Percentiles rank a stretch among this genome's conserved stretches.
Conservation (phyloP, 2,113 vertebrate genomes). For the Nothobranchius furzeri region DNA sequence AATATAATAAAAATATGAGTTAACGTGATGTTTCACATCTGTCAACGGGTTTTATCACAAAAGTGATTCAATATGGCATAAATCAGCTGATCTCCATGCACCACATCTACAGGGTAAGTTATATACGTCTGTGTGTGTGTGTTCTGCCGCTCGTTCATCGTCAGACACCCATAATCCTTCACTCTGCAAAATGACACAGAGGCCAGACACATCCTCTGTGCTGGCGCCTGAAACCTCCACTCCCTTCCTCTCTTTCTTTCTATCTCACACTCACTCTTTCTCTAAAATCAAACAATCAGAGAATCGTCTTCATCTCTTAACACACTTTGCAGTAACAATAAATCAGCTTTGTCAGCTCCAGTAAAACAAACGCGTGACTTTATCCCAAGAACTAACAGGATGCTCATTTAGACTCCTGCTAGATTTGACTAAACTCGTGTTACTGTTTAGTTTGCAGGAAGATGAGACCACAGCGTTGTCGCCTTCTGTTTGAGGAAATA, state of each 20-base stretch:
- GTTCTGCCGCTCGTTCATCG: constrained; percentile 47
- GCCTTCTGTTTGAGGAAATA: constrained; percentile 39
- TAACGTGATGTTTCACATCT: not conserved
- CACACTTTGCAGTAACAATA: constrained; percentile 9
- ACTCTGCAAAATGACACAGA: constrained; percentile 68
- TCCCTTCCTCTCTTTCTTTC: constrained; percentile 41
- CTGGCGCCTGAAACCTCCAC: constrained; percentile 62
- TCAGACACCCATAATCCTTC: constrained; percentile 72
- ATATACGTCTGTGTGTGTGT: not conserved
- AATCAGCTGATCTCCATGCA: constrained; percentile 25
- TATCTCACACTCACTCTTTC: not conserved
- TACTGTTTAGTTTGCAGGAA: not conserved
- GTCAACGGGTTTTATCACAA: constrained; percentile 45
- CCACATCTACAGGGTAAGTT: constrained; percentile 30
- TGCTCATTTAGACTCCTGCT: constrained; percentile 6
- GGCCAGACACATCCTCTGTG: constrained; percentile 65
- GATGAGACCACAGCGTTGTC: constrained; percentile 3
- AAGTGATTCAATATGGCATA: constrained; percentile 34
- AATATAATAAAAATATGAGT: too few relatives aligned
- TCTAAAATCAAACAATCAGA: constrained; percentile 19
- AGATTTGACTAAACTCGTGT: constrained; percentile 23
- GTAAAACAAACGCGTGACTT: not conserved
- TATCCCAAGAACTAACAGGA: constrained; percentile 37
- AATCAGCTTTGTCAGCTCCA: constrained; percentile 9
- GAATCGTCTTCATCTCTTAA: constrained; percentile 9